Percentiles rank a stretch among this genome's conserved stretches.
These are phyloP conservation scores for Luscinia luscinia DNA, from an alignment of 2,797 vertebrate genomes.

Conservation along the genomic window DNA sequence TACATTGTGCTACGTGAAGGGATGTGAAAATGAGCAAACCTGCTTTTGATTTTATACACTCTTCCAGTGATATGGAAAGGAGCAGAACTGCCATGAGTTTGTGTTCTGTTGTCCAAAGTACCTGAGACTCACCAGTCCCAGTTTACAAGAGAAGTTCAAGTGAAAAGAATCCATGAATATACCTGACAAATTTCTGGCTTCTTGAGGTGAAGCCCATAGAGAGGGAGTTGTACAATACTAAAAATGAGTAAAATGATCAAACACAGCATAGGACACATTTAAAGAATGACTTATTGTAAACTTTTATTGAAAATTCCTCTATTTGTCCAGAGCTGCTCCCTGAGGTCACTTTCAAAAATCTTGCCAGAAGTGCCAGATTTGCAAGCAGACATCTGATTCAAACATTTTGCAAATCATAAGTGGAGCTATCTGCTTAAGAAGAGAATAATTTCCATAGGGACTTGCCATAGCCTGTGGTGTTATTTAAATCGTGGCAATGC, in stretches of 20 bases:
- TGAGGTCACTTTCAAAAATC: neutral
- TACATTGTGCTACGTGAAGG: accelerated
- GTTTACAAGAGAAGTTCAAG: neutral
- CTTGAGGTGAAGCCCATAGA: neutral
- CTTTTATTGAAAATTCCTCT: slow-evolving; percentile 17
- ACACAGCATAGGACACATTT: neutral
- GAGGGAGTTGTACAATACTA: neutral
- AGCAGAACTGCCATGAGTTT: neutral
- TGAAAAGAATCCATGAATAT: neutral
- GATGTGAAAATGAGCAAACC: neutral
- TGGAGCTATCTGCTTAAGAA: neutral
- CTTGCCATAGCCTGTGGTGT: neutral
- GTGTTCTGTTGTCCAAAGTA: neutral
- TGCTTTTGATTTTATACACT: neutral
- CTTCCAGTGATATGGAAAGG: neutral
- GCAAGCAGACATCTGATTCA: slow-evolving; percentile 44
- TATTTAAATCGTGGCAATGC: neutral
- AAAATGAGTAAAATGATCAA: slow-evolving; percentile 9
- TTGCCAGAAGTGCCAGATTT: slow-evolving; percentile 52
- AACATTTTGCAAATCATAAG: slow-evolving; percentile 57
- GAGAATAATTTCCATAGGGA: neutral
- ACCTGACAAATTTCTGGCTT: neutral
- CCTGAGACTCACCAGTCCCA: neutral
- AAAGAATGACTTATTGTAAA: slow-evolving; percentile 42
- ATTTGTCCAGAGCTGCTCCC: neutral